Evolutionary conservation across 2,888 invertebrate genomes (phyloP).

Genomic region (Drosophila vallismaia): DNA sequence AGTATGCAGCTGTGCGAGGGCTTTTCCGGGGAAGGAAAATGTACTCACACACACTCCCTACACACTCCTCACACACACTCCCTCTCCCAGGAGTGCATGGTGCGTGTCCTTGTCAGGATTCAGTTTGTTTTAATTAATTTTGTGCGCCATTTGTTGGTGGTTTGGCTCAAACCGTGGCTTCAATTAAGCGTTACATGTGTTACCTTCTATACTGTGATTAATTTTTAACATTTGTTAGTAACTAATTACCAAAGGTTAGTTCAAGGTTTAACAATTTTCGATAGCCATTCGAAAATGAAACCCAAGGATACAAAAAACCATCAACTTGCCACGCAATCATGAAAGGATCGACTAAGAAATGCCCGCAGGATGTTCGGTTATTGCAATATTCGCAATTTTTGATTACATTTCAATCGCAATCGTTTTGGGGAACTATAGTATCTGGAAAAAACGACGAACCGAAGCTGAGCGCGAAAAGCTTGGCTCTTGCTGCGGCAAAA

Average conservation of each 20-base stretch:
- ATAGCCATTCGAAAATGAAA: background rate
- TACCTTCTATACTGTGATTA: background rate
- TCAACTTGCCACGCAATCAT: conserved; percentile 15
- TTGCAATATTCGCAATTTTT: conserved; percentile 59
- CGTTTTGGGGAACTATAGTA: too few species aligned
- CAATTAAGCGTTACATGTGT: conserved; percentile 28
- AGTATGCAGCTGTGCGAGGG: conserved; percentile 48
- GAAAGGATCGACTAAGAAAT: conserved; percentile 3
- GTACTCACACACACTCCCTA: background rate
- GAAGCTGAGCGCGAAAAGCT: conserved; percentile 21
- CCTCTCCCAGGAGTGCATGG: background rate
- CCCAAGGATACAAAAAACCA: conserved; percentile 4
- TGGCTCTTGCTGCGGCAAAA: conserved; percentile 18
- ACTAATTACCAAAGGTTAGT: background rate
- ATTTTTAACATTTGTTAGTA: background rate
- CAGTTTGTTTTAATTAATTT: conserved; percentile 73
- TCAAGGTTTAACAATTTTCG: too few species aligned
- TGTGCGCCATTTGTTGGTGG: conserved; percentile 29
- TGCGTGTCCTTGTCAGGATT: conserved; percentile 66
- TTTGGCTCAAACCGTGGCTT: conserved; percentile 11
- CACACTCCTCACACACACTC: too few species aligned
- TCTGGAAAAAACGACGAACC: background rate
- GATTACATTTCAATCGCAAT: conserved; percentile 67
- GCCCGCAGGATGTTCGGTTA: conserved; percentile 47
- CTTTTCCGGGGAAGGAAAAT: conserved; percentile 7